Evolutionary conservation across 2,888 invertebrate species (phyloP), one percentile per base, ranked within the genome.

Genomic region (Hofmannophila pseudospretella): DNA sequence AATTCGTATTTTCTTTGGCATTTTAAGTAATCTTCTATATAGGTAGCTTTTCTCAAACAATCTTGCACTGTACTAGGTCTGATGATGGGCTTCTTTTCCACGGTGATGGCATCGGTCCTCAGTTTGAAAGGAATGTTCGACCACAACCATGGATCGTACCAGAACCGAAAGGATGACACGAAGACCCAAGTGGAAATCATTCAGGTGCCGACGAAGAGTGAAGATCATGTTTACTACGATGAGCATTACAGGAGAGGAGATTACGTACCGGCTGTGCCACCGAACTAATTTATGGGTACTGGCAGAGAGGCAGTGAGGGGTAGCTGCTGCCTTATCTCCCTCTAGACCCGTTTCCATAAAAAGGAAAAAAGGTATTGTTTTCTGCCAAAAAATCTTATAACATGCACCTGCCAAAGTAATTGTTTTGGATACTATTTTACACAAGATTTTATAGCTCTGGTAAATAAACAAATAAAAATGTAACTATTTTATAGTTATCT

Each of bases 71-170:
- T 11, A 27, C 11, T 58, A 86, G 84, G 85, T 45, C 58, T 86
- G 0, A 68, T 85, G 60, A 72, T 84, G 70, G 81, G 78, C 0
- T 73, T 86, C 53, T 74, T 87, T 52, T 80, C 85, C 0, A 81
- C 81, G 0, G 87, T 91, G 3, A 73, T 91, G 58, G 90, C 91
- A 0, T 89, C 90, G 1, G 88, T 91, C 2, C 75, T 91, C 1
- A 90, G 91, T 25, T 73, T 91, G 19, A 88, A 89, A 44, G 89
- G 87, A 16, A 72, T 89, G 67, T 78, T 81, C 12, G 75, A 62
- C 56, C 84, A 58, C 57, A 76, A 58, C 8, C 71, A 71, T 39
- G 53, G 64, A 3, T 8, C 23, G 36, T 73, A 71, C 47, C 65
- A 74, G 44, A 67, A 81, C 46, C 53, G 80, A 1, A 80, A 76